Percentiles rank a stretch among this genome's conserved stretches.
Evolutionary conservation across 2,797 vertebrate species (phyloP).

Genomic region (Platalea minor): DNA sequence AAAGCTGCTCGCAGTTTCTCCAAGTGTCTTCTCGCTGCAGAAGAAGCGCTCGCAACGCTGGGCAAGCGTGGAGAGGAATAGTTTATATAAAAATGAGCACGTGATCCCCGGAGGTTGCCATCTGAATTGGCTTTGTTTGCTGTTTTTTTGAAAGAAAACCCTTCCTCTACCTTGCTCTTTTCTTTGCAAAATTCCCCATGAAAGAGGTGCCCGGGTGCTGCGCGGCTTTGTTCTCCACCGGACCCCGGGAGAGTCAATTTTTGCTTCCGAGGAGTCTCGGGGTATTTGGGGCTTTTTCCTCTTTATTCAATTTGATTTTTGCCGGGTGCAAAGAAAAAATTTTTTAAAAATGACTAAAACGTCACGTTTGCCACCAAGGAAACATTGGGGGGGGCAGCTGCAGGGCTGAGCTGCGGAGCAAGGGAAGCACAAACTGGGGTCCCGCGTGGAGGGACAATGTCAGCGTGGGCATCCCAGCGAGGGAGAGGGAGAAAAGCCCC

Average conservation of each 20-base stretch:
- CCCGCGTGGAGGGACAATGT: neutral
- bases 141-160: neutral
- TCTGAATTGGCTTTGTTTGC: constrained; percentile 11
- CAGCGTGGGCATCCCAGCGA: neutral
- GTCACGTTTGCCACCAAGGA: neutral
- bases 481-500: neutral
- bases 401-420: neutral
- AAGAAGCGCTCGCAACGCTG: neutral
- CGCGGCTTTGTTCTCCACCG: constrained; percentile 5
- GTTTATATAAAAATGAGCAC: constrained; percentile 12
- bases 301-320: neutral
- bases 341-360: neutral
- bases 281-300: neutral
- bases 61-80: neutral
- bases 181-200: neutral
- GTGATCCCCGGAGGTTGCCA: constrained; percentile 5
- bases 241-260: neutral
- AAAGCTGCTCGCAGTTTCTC: neutral
- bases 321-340: no score
- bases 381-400: neutral
- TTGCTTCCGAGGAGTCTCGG: neutral
- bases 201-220: neutral
- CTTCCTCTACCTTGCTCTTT: neutral
- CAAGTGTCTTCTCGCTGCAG: neutral
- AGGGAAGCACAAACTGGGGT: neutral